Conservation (phyloP, 1,140 invertebrate species). For the Drusus annulatus region DNA sequence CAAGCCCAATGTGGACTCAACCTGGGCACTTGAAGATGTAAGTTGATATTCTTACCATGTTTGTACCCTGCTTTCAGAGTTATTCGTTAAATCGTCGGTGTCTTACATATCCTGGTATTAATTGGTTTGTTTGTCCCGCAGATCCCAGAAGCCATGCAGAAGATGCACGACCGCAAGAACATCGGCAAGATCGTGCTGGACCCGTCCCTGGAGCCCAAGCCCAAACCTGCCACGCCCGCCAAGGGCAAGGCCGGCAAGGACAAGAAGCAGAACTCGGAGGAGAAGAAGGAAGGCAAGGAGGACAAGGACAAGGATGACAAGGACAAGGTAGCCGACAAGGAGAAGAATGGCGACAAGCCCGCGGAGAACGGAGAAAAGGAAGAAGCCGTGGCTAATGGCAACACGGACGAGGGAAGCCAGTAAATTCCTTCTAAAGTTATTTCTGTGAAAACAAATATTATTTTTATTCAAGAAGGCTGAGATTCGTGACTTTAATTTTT, state of each 20-base stretch:
- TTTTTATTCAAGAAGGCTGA: slow-evolving; percentile 50
- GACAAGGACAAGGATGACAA: slow-evolving; percentile 75
- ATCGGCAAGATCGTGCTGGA: slow-evolving; percentile 91
- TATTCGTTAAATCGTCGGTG: no score
- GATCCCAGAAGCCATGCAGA: slow-evolving; percentile 88
- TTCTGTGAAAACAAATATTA: slow-evolving; percentile 40
- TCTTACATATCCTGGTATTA: background rate
- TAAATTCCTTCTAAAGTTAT: slow-evolving; percentile 33
- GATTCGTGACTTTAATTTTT: slow-evolving; percentile 41
- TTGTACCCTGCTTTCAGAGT: no score
- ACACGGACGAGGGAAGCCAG: slow-evolving; percentile 68
- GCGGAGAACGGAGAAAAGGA: slow-evolving; percentile 65
- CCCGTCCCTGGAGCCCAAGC: slow-evolving; percentile 83
- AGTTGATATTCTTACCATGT: no score
- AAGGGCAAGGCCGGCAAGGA: slow-evolving; percentile 80
- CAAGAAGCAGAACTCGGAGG: slow-evolving; percentile 80
- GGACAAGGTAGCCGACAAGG: slow-evolving; percentile 71
- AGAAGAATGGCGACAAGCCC: slow-evolving; percentile 66
- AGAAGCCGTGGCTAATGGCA: slow-evolving; percentile 64
- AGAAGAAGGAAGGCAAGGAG: slow-evolving; percentile 77
- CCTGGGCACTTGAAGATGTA: slow-evolving; percentile 90
- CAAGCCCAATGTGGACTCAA: slow-evolving; percentile 87
- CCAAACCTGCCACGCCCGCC: slow-evolving; percentile 82
- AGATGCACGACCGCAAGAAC: slow-evolving; percentile 93
- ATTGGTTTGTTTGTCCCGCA: slow-evolving; percentile 8